Evolutionary conservation across 2,797 vertebrate genomes (phyloP).

Genomic region (Hemibagrus guttatus): DNA sequence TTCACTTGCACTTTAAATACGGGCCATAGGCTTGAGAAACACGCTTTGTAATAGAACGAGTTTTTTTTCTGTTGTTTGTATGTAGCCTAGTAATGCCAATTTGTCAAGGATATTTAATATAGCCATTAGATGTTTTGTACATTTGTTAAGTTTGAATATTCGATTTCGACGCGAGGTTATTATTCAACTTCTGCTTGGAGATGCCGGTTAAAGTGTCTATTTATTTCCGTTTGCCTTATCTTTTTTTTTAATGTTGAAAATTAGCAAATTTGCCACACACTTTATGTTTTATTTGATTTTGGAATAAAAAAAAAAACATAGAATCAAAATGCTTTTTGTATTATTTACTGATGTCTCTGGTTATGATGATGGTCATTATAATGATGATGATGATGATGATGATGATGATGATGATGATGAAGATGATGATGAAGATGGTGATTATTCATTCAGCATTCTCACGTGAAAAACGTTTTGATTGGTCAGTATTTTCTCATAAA

Average conservation of each 20-base stretch:
- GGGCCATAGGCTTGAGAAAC: conserved; percentile 75
- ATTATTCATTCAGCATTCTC: not conserved
- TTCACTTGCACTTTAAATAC: conserved; percentile 86
- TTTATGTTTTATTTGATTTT: conserved; percentile 79
- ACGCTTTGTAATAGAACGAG: conserved; percentile 51
- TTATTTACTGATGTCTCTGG: conserved; percentile 23
- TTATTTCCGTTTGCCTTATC: conserved; percentile 87
- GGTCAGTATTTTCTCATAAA: conserved; percentile 10
- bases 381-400: not conserved
- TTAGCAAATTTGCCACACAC: conserved; percentile 85
- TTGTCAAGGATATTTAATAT: conserved; percentile 79
- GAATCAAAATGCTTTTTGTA: conserved; percentile 11
- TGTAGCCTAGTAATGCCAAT: conserved; percentile 84
- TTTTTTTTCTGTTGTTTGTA: conserved; percentile 55
- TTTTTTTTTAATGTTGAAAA: conserved; percentile 74
- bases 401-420: not conserved
- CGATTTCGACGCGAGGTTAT: conserved; percentile 63
- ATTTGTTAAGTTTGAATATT: conserved; percentile 65
- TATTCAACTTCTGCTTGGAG: conserved; percentile 77
- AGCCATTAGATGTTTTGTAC: conserved; percentile 81
- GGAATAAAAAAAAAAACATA: conserved; percentile 67
- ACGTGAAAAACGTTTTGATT: not conserved
- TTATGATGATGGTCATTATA: not conserved
- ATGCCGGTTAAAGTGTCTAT: conserved; percentile 74
- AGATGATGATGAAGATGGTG: not conserved